Percentiles rank a stretch among this genome's conserved stretches.
These are phyloP conservation scores for Solenodon paradoxus DNA, from an alignment of 2,113 vertebrate genomes.

Conservation along the genomic window DNA sequence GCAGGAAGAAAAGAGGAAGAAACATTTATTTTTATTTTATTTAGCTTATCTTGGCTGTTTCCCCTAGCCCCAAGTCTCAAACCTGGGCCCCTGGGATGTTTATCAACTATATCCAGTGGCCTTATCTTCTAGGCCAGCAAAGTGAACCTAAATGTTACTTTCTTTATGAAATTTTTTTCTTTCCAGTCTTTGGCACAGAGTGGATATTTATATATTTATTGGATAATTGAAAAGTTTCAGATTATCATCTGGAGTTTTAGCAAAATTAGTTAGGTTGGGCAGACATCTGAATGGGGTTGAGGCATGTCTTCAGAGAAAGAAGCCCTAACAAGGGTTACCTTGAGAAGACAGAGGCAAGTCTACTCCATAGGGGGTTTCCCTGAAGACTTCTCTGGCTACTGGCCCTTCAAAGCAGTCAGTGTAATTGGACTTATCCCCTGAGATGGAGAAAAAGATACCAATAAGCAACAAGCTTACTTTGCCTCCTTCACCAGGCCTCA, in stretches of 20 bases:
- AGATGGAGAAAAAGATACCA: background rate
- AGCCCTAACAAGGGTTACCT: background rate
- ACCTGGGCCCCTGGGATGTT: too few relatives aligned
- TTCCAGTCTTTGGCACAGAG: background rate
- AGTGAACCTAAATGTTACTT: too few relatives aligned
- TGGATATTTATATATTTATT: background rate
- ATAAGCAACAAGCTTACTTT: constrained; percentile 54
- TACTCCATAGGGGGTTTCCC: background rate
- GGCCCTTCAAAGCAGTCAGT: background rate
- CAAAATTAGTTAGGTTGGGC: background rate
- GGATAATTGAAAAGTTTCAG: background rate
- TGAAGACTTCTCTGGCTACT: background rate
- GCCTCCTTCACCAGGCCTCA: constrained; percentile 23
- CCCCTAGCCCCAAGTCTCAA: too few relatives aligned
- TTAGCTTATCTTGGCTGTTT: too few relatives aligned
- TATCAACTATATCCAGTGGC: too few relatives aligned
- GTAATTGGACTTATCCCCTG: background rate
- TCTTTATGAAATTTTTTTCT: background rate
- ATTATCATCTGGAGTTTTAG: background rate
- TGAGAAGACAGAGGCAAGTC: background rate
- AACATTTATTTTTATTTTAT: too few relatives aligned
- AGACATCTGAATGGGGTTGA: background rate
- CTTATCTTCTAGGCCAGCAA: too few relatives aligned
- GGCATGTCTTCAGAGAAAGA: background rate
- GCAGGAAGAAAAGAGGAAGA: too few relatives aligned